These are phyloP conservation scores for Dione juno DNA, from an alignment of 2,888 invertebrate species.

Conservation along the genomic window DNA sequence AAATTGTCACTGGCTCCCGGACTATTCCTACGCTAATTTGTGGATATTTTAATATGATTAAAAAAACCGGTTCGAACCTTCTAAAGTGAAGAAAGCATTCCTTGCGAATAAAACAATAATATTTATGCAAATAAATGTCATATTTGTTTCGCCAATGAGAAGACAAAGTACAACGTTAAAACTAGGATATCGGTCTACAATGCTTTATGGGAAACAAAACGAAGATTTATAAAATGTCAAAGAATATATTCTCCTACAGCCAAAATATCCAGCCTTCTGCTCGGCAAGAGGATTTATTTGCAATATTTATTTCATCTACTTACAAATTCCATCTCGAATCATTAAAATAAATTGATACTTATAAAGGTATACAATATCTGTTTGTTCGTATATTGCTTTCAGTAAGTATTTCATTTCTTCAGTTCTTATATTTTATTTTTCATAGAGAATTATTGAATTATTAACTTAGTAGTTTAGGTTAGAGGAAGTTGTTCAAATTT, in stretches of 20 bases:
- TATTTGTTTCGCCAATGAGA: too few species aligned
- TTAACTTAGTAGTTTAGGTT: too few species aligned
- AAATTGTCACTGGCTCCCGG: too few species aligned
- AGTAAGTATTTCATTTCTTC: background rate
- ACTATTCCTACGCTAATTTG: too few species aligned
- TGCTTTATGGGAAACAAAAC: background rate
- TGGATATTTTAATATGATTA: too few species aligned
- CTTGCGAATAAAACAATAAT: background rate
- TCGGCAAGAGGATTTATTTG: conserved; percentile 2
- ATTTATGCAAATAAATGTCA: background rate
- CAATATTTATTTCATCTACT: conserved; percentile 26
- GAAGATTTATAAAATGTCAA: background rate
- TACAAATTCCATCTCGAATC: conserved; percentile 21
- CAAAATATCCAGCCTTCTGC: conserved; percentile 7
- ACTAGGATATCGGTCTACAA: background rate
- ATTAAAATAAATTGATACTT: conserved; percentile 32
- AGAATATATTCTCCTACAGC: background rate
- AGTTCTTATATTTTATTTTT: background rate
- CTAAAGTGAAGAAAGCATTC: too few species aligned
- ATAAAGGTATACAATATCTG: conserved; percentile 10
- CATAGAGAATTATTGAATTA: background rate
- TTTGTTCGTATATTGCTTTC: conserved; percentile 7
- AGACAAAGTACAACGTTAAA: background rate
- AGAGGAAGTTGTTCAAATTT: too few species aligned
- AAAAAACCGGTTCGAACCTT: too few species aligned